Evolutionary conservation across 2,113 vertebrate genomes (phyloP).

Genomic region (Prunella himalayana): DNA sequence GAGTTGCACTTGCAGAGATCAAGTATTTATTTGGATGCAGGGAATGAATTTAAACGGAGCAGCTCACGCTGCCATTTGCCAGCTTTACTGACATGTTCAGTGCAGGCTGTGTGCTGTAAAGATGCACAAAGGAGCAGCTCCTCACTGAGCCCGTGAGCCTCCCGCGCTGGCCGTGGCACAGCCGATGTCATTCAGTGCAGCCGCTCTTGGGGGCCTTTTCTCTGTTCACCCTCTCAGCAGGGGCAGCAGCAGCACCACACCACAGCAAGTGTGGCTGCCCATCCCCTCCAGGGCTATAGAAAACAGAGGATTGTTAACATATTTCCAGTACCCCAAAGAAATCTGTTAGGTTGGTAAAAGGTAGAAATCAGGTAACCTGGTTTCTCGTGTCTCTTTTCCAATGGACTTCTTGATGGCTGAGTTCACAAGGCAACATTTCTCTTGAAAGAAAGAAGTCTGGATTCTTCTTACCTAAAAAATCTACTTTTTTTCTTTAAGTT

Average conservation of each 20-base stretch:
- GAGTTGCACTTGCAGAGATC: not conserved
- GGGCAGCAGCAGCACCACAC: not conserved
- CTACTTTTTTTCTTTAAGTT: not conserved
- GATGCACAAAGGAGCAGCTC: accelerated
- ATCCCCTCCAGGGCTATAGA: not conserved
- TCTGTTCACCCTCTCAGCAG: not conserved
- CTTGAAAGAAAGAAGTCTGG: not conserved
- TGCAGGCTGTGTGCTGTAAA: not conserved
- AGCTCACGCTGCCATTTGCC: not conserved
- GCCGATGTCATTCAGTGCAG: accelerated
- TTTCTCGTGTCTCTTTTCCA: not conserved
- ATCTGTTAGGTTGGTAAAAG: not conserved
- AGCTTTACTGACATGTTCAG: not conserved
- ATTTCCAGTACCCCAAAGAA: not conserved
- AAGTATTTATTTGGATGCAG: not conserved
- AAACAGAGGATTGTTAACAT: accelerated
- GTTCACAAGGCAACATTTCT: not conserved
- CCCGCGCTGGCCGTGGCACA: not conserved
- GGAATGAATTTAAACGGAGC: not conserved
- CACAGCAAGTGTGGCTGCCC: not conserved
- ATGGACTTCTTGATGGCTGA: not conserved
- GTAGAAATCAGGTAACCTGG: not conserved
- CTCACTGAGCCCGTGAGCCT: not conserved
- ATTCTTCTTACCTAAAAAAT: not conserved
- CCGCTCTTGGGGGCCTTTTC: not conserved